These are phyloP conservation scores for Clarias fuscus DNA, from an alignment of 2,797 vertebrate genomes.

Conservation along the genomic window DNA sequence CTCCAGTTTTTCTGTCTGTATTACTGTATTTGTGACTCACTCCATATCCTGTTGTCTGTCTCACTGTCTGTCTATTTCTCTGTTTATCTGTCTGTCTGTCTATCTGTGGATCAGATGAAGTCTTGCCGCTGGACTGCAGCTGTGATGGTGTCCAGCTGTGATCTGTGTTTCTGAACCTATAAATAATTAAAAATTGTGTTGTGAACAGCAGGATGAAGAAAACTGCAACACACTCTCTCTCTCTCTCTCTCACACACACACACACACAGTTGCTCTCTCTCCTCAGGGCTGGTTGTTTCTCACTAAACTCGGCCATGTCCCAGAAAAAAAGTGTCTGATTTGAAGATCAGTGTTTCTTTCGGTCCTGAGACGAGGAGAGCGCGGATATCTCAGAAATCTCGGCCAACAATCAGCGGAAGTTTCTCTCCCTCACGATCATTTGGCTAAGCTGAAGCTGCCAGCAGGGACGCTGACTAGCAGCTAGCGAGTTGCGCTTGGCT, in stretches of 20 bases:
- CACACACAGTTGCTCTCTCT: not conserved
- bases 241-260: slow-evolving; percentile 10
- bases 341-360: slow-evolving; percentile 30
- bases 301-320: slow-evolving; percentile 29
- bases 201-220: slow-evolving; percentile 52
- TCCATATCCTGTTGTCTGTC: not conserved
- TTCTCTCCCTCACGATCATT: too few relatives aligned
- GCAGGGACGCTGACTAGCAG: not conserved
- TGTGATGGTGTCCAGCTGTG: slow-evolving; percentile 62
- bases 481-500: not conserved
- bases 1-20: not conserved
- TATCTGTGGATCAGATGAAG: slow-evolving; percentile 45
- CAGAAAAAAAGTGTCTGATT: slow-evolving; percentile 34
- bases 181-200: slow-evolving; percentile 70
- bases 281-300: slow-evolving; percentile 23
- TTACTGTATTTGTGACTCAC: not conserved
- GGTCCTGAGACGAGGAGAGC: slow-evolving; percentile 1
- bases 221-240: slow-evolving; percentile 28
- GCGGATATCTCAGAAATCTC: not conserved
- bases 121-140: slow-evolving; percentile 50
- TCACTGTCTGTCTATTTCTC: slow-evolving; percentile 19
- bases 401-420: not conserved
- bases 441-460: not conserved
- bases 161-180: slow-evolving; percentile 67
- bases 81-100: slow-evolving; percentile 22